phyloP scores from a whole-genome alignment of 2,797 vertebrate genomes.

The Phoebastria nigripes region DNA sequence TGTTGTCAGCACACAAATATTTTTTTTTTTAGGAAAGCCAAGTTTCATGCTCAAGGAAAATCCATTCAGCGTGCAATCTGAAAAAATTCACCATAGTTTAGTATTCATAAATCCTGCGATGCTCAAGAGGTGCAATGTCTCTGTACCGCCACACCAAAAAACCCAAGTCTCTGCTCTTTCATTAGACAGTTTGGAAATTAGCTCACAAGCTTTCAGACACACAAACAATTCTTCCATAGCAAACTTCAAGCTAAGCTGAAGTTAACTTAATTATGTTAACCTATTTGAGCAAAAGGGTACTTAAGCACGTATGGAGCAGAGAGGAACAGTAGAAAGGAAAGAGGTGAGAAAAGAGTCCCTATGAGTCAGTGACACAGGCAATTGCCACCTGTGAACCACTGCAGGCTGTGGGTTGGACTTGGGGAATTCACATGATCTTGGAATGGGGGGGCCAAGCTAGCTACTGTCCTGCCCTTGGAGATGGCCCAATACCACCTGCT shows the following conservation, averaged over 20 bases:
- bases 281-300: background rate
- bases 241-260: background rate
- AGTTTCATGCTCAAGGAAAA: background rate
- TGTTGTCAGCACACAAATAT: background rate
- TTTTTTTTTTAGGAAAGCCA: background rate
- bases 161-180: background rate
- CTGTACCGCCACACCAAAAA: background rate
- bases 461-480: background rate
- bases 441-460: background rate
- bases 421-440: background rate
- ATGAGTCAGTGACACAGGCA: background rate
- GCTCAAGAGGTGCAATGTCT: background rate
- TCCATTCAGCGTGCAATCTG: background rate
- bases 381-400: background rate
- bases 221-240: background rate
- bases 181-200: background rate
- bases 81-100: background rate
- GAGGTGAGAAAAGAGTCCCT: background rate
- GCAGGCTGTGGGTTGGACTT: background rate
- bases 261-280: background rate
- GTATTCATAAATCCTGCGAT: background rate
- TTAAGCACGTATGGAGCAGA: background rate
- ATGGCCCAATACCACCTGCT: background rate
- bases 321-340: background rate
- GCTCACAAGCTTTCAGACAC: background rate